Percentiles rank a stretch among this genome's conserved stretches.
Evolutionary conservation across 2,797 vertebrate species (phyloP).

Genomic region (Selene dorsalis): DNA sequence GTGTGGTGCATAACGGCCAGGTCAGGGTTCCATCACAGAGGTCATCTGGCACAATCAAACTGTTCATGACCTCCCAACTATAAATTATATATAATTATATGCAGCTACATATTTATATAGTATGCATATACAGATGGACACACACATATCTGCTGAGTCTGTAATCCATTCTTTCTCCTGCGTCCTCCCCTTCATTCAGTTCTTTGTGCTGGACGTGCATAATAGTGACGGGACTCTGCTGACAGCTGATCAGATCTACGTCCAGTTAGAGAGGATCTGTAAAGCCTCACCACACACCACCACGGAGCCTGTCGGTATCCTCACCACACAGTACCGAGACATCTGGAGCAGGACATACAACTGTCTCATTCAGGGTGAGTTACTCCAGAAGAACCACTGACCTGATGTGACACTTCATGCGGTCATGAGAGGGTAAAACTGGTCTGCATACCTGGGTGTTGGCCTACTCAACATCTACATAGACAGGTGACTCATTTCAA

Average conservation of each 20-base stretch:
- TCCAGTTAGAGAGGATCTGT: slow-evolving; percentile 91
- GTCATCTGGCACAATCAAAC: too few relatives aligned
- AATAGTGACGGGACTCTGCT: slow-evolving; percentile 87
- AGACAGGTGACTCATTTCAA: too few relatives aligned
- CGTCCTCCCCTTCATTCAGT: slow-evolving; percentile 75
- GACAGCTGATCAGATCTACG: slow-evolving; percentile 87
- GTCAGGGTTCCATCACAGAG: neutral
- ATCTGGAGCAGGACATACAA: slow-evolving; percentile 90
- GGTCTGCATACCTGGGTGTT: neutral
- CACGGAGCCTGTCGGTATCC: slow-evolving; percentile 90
- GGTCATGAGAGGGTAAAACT: neutral
- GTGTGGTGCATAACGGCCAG: slow-evolving; percentile 3
- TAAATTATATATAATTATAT: too few relatives aligned
- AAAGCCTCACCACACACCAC: slow-evolving; percentile 87
- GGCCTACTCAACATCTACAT: neutral
- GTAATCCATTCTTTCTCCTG: neutral
- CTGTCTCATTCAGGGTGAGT: slow-evolving; percentile 89
- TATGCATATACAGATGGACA: too few relatives aligned
- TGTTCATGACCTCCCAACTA: too few relatives aligned
- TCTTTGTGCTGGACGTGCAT: slow-evolving; percentile 91
- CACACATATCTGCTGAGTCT: too few relatives aligned
- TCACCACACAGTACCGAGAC: slow-evolving; percentile 91
- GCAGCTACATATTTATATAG: too few relatives aligned
- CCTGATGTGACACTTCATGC: neutral
- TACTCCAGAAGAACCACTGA: neutral